Evolutionary conservation across 2,888 invertebrate species (phyloP).

Genomic region (Druceiella hillmani): DNA sequence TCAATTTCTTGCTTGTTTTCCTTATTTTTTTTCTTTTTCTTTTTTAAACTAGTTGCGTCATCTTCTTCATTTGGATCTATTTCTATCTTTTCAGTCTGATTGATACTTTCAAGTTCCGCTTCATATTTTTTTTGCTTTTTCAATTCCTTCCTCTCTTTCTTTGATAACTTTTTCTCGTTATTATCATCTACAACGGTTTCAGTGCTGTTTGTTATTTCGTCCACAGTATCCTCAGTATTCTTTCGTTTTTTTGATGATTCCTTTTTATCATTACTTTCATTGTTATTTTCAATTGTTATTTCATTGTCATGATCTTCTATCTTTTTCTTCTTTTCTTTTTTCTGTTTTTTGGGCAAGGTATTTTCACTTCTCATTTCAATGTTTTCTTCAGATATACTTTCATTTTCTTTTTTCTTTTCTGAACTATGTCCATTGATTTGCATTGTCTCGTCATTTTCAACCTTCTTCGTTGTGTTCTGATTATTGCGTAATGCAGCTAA

Average conservation of each 20-base stretch:
- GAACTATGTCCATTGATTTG: constrained; percentile 6
- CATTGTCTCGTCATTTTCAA: constrained; percentile 18
- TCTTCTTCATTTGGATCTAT: constrained; percentile 34
- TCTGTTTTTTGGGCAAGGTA: too few relatives aligned
- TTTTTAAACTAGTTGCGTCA: constrained; percentile 43
- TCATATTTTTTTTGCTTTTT: constrained; percentile 46
- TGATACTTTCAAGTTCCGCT: constrained; percentile 40
- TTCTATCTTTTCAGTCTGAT: constrained; percentile 29
- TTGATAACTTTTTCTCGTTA: constrained; percentile 30
- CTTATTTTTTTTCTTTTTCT: constrained; percentile 39
- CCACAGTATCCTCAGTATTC: constrained; percentile 15
- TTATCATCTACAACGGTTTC: constrained; percentile 24
- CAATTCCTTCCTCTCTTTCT: constrained; percentile 45
- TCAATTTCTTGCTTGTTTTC: constrained; percentile 42
- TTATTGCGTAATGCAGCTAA: constrained; percentile 34
- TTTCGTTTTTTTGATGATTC: constrained; percentile 23
- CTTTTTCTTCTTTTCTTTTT: constrained; percentile 31
- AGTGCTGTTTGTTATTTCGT: constrained; percentile 23
- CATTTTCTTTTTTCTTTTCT: constrained; percentile 11
- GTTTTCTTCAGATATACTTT: neutral
- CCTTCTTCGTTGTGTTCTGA: constrained; percentile 11
- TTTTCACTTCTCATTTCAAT: neutral
- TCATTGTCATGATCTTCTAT: constrained; percentile 26
- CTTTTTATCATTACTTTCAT: constrained; percentile 29
- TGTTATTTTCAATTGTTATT: constrained; percentile 20